phyloP scores from a whole-genome alignment of 2,797 vertebrate genomes.

The Artibeus jamaicensis region DNA sequence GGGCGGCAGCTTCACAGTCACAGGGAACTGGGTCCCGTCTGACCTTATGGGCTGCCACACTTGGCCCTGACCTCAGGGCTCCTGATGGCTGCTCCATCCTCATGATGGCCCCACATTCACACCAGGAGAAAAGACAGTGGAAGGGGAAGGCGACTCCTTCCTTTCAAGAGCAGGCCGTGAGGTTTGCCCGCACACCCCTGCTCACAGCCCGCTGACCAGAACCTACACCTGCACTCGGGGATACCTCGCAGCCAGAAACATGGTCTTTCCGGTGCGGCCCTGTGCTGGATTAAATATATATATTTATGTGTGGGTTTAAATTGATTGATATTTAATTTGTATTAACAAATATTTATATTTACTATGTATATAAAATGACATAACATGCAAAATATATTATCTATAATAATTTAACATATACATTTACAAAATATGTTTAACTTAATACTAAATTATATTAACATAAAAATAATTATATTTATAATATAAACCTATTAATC shows the following conservation, averaged over 20 bases:
- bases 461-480: neutral
- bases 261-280: neutral
- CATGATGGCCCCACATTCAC: neutral
- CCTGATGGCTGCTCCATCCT: neutral
- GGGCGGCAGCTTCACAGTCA: neutral
- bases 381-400: neutral
- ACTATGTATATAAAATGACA: neutral
- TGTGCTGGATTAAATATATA: neutral
- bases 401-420: neutral
- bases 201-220: neutral
- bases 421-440: neutral
- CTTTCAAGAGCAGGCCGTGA: neutral
- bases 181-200: neutral
- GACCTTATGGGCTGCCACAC: neutral
- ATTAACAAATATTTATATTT: neutral
- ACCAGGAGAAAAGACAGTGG: neutral
- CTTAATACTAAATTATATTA: neutral
- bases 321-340: neutral
- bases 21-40: neutral
- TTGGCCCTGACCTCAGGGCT: neutral
- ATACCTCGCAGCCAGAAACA: neutral
- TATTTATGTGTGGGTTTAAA: neutral
- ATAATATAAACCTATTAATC: neutral
- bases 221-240: neutral
- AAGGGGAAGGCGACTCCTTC: neutral